Base-by-base conservation (phyloP, 2,888 invertebrate species). In the Cerastoderma edule region DNA sequence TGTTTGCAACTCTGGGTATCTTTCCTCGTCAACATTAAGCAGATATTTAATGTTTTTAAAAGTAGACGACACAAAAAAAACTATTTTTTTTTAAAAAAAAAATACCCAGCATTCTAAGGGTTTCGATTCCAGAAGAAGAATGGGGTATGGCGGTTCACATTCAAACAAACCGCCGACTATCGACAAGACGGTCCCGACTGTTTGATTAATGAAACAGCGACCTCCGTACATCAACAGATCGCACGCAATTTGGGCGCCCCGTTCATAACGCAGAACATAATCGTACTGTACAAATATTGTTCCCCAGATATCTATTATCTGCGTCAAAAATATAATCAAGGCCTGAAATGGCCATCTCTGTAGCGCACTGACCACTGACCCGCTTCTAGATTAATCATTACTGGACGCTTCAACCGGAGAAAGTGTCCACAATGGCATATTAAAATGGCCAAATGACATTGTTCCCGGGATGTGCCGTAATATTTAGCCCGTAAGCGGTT, bases 261-360 rank as follows among this genome's bases (percentile, higher is more conserved):
- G 33, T 57, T 32, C 57, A 57, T 33, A 57, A 57, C 57, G n/a
- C 33, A 10, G 33, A 57, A 32, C n/a, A 57, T 32, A 28, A 57
- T n/a, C 57, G 16, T 32, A 5, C 57, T 57, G 57, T 57, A 57
- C 57, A 57, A 57, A 57, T 32, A 57, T 1, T 32, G 57, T 22
- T 57, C 57, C 57, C 57, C 16, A n/a, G 57, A 57, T 57, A 57
- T 57, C 57, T 57, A 57, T 57, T 57, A 57, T 57, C 32, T 32
- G 32, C 57, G 57, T 32, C 57, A 32, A 57, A 57, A 57, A 57
- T 57, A 57, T 32, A 57, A 57, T 57, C 57, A 57, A 57, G 33
- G 16, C 33, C 33, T 33, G 57, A 32, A 57, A 57, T 57, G 57
- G 28, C 32, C 33, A 57, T 57, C 33, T 57, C 33, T 30, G 32